These are phyloP conservation scores for Corythucha ciliata DNA, from an alignment of 2,888 invertebrate species.

Conservation along the genomic window DNA sequence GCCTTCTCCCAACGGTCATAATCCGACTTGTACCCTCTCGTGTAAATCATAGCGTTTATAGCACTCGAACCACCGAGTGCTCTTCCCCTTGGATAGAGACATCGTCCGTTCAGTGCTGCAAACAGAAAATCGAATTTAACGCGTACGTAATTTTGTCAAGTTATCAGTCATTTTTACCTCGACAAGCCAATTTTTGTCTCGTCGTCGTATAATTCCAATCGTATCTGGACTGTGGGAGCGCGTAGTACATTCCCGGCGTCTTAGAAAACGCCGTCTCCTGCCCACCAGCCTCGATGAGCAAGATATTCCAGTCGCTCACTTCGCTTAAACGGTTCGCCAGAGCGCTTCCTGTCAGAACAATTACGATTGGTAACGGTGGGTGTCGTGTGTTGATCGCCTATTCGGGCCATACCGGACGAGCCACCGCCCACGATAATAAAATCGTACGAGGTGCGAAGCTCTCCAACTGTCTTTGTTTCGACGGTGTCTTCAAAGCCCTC, in stretches of 20 bases:
- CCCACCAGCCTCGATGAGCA: slow-evolving; percentile 23
- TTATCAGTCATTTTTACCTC: too few species aligned
- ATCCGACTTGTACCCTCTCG: slow-evolving; percentile 14
- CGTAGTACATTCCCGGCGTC: slow-evolving; percentile 10
- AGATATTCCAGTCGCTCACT: slow-evolving; percentile 19
- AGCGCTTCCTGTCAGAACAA: slow-evolving; percentile 13
- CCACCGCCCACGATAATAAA: slow-evolving; percentile 21
- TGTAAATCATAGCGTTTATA: slow-evolving; percentile 23
- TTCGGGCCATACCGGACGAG: slow-evolving; percentile 19
- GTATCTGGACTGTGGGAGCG: not conserved
- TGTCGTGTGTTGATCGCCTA: too few species aligned
- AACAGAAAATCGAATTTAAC: slow-evolving; percentile 5
- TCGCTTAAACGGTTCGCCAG: slow-evolving; percentile 20
- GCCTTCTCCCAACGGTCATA: slow-evolving; percentile 18
- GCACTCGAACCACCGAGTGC: slow-evolving; percentile 19
- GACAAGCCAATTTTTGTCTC: slow-evolving; percentile 17
- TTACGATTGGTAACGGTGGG: too few species aligned
- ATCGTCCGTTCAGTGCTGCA: slow-evolving; percentile 12
- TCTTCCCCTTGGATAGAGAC: slow-evolving; percentile 17
- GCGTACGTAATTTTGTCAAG: too few species aligned
- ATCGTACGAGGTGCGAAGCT: slow-evolving; percentile 7
- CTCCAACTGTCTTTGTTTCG: not conserved
- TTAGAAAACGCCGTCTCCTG: slow-evolving; percentile 18
- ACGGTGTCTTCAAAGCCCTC: slow-evolving; percentile 8
- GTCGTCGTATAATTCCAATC: slow-evolving; percentile 25